Evolutionary conservation across 2,113 vertebrate species (phyloP), one percentile per base, ranked within the genome.

Genomic region (Genyomyrus donnyi): DNA sequence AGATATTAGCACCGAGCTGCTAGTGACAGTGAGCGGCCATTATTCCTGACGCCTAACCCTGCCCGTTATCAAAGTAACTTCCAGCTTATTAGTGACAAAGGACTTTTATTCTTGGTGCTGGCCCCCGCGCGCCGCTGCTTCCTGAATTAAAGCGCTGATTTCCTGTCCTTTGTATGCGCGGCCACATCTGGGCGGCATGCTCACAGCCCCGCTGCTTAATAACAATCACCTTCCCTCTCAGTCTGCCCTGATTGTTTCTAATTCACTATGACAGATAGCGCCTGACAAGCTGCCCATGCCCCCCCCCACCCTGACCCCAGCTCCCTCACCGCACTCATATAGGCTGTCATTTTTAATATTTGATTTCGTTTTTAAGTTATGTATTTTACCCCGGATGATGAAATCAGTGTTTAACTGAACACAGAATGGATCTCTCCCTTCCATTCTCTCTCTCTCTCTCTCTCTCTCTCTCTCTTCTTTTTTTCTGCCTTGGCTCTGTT

Each of bases 331-430:
- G 96, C 98, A 99, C 98, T 99, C 99, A 99, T 97, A 99, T 97
- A 98, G 97, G 97, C 98, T 99, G 98, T 99, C 98, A 99, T 99
- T 99, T 99, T 98, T 99, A 99, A 99, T 99, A 99, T 99, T 99
- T 99, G 98, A 99, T 99, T 98, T 99, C 97, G 97, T 96, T 91
- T 97, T 97, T 97, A 98, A 99, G 98, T 99, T 99, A 98, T 98
- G 97, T 98, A 97, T 97, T 98, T 97, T 97, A 97, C 96, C 95
- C 85, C 96, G 95, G 95, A 96, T 97, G 98, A 98, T 99, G 97
- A 98, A 99, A 98, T 98, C 92, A 94, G 96, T 96, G 95, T 96
- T 96, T 97, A 97, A 97, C 96, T 95, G 96, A 97, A 97, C 95
- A 96, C 95, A 97, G 94, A 96, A 96, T 96, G 96, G 96, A 97